Evolutionary conservation across 2,888 invertebrate genomes (phyloP), one percentile per base, ranked within the genome.

Genomic region (Oligia fasciuncula): DNA sequence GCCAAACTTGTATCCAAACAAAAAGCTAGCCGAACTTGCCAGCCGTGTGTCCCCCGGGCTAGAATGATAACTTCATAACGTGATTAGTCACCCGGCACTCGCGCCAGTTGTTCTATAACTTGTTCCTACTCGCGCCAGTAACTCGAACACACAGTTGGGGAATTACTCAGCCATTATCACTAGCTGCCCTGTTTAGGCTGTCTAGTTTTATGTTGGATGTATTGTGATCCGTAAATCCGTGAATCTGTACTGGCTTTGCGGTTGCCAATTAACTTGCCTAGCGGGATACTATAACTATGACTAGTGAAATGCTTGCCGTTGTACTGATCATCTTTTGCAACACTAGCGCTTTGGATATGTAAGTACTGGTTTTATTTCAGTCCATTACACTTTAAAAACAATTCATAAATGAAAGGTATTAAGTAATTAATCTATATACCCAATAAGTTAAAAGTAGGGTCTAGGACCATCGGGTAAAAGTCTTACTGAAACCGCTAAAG

Each of bases 11-110:
- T 80, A 51, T 68, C 43, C 76, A 72, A 86, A 79, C 79, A 86
- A 75, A 83, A 85, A 57, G 66, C 70, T 81, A 49, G 40, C 14
- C 19, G 17, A 72, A 78, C 81, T 79, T 68, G 13, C 35, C 0
- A 57, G 54, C 76, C 79, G 80, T 85, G 72, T 84, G 85, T 85
- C 88, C 83, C 85, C 13, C 5, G 54, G 80, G 82, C 69, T 66
- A 68, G 75, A 84, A 84, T 89, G 85, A 88, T 88, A 88, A 89
- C 88, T 88, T 89, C 85, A 87, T 88, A 89, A 89, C 80, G 77
- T 79, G 72, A 84, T 89, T 86, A 89, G 79, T 88, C 76, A 80
- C 71, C 84, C 88, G 72, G 81, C 79, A 85, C 83, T 85, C 68
- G 77, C 84, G 65, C 79, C 85, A 85, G 86, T 88, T 85, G 80